phyloP scores from a whole-genome alignment of 2,797 vertebrate genomes.

The Epinephelus coioides region DNA sequence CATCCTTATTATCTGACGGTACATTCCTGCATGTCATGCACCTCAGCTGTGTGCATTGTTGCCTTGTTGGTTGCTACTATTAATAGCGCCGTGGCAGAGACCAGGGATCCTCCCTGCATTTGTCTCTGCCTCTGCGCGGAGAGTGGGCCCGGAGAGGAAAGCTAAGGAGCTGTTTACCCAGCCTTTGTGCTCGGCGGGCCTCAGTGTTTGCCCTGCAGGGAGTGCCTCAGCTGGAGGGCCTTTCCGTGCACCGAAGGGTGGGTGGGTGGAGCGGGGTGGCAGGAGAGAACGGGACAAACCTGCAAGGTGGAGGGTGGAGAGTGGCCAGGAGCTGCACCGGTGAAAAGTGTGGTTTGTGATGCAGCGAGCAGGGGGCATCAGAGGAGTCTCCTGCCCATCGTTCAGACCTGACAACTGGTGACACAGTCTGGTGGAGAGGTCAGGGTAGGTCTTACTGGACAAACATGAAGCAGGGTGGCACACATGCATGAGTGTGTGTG shows the following conservation, averaged over 20 bases:
- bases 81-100: slow-evolving; percentile 72
- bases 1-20: slow-evolving; percentile 62
- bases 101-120: slow-evolving; percentile 81
- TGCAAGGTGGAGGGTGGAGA: slow-evolving; percentile 19
- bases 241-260: slow-evolving; percentile 35
- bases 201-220: slow-evolving; percentile 83
- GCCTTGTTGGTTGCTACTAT: slow-evolving; percentile 72
- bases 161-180: slow-evolving; percentile 80
- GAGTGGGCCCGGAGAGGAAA: slow-evolving; percentile 70
- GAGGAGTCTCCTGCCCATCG: slow-evolving; percentile 15
- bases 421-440: slow-evolving; percentile 26
- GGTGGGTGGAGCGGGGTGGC: slow-evolving; percentile 46
- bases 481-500: slow-evolving; percentile 9
- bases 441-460: slow-evolving; percentile 31
- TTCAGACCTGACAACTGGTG: slow-evolving; percentile 45
- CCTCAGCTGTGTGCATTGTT: slow-evolving; percentile 77
- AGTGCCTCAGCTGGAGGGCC: slow-evolving; percentile 76
- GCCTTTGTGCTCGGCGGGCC: slow-evolving; percentile 77
- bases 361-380: slow-evolving; percentile 8
- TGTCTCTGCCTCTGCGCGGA: slow-evolving; percentile 67
- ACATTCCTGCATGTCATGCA: slow-evolving; percentile 75
- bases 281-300: slow-evolving; percentile 22
- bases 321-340: background rate
- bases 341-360: background rate
- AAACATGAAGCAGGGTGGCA: slow-evolving; percentile 32